Base-by-base conservation (phyloP, 2,113 vertebrate genomes). In the Antigone vipio region DNA sequence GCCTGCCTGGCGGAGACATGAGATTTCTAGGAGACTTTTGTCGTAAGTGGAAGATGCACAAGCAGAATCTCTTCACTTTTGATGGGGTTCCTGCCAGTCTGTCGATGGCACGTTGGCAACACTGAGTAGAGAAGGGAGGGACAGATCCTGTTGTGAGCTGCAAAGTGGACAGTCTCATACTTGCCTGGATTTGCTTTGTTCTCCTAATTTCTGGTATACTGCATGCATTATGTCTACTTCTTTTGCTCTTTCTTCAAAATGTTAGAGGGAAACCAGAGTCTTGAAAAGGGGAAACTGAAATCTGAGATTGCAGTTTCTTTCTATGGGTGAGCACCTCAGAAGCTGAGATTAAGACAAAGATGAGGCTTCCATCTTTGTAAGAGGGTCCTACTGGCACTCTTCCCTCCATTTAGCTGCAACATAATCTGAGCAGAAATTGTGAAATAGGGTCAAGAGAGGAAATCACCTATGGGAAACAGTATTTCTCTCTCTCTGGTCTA, bases 301-400 rank as follows among this genome's bases (percentile, higher is more conserved):
- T 74, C 68, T 71, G 44, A 95, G 83, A 34, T 4, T 60, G 30
- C 19, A 15, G 19, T 84, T 84, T 74, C 63, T 30, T 89, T 55
- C 42, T 77, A 21, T 85, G 56, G 40, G 9, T 75, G 34, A 94
- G 44, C 47, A 56, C n/a, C 52, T 85, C 68, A 44, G 68, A 95
- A 87, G 16, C 29, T 56, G 60, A 63, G 56, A 52, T 11, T 0
- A 3, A 76, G 62, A 38, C 47, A 55, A 64, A 52, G 71, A 62
- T 27, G 55, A 75, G 42, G 29, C 10, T 82, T 91, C 66, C 34
- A 11, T 49, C 44, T 79, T 79, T 44, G 21, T 75, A 35, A 35
- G 45, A 89, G 52, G 5, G 10, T 72, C 49, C 44, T 66, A 1
- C 18, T 0, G 0, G 21, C 5, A 2, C 12, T 50, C 6, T 53